Percentiles rank a stretch among this genome's conserved stretches.
These are phyloP conservation scores for Automeris io DNA, from an alignment of 2,888 invertebrate species.

Conservation along the genomic window DNA sequence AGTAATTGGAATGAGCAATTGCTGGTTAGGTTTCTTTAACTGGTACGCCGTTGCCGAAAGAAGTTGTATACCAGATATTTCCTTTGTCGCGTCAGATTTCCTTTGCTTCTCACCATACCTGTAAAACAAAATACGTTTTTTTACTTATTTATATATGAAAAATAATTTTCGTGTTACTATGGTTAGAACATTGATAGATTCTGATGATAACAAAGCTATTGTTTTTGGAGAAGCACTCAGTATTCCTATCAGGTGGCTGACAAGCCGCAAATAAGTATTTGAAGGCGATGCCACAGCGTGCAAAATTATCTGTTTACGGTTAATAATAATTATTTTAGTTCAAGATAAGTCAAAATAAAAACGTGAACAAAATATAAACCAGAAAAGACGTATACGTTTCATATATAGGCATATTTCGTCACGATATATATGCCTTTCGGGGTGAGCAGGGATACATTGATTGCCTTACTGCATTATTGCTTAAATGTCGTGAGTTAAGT, in stretches of 20 bases:
- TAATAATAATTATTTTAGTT: no score
- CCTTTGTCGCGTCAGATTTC: slow-evolving; percentile 82
- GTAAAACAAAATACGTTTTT: not conserved
- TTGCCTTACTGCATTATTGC: no score
- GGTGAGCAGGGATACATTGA: no score
- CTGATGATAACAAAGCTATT: not conserved
- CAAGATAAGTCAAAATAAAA: not conserved
- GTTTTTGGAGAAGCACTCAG: not conserved
- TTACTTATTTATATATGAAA: not conserved
- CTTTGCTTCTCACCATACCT: slow-evolving; percentile 93
- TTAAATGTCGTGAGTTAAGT: no score
- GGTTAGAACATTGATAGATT: not conserved
- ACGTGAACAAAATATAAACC: no score
- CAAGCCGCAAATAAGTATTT: not conserved
- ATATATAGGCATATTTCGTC: no score
- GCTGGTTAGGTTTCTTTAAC: slow-evolving; percentile 92
- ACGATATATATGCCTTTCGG: no score
- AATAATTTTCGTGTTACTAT: not conserved
- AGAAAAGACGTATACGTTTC: no score
- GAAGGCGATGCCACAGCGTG: not conserved
- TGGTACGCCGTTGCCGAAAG: slow-evolving; percentile 93
- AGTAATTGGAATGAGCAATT: slow-evolving; percentile 95
- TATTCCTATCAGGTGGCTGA: slow-evolving; percentile 2
- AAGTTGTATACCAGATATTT: slow-evolving; percentile 86
- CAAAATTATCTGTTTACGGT: no score